Base-by-base conservation (phyloP, 1,140 invertebrate species). In the Temnothorax curvispinosus region DNA sequence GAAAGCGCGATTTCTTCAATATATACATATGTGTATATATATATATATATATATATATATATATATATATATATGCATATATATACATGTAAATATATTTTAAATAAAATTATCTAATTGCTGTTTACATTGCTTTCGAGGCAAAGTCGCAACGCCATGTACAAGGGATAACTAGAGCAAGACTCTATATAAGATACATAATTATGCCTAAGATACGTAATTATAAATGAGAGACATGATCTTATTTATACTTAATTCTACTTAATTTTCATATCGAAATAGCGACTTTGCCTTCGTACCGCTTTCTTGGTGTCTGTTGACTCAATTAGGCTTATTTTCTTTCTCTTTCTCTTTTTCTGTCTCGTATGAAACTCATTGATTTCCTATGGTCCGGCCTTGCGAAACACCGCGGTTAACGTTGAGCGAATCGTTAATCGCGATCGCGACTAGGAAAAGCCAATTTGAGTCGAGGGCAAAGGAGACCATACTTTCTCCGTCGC, bases 361-460 rank as follows among this genome's bases (percentile, higher is more conserved):
- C 50, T 27, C 52, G 18, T 62, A 50, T 50, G 15, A 52, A 62
- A 76, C 21, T 27, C 44, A 78, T 65, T 27, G 60, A 77, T 54
- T 85, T 65, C 15, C 58, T 27, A 44, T 13, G 13, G 8, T 41
- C 27, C 50, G 21, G n/a, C 15, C 15, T 35, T 13, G 32, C 21
- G 64, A 71, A 81, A 81, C 9, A 21, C n/a, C 11, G 44, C n/a
- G 38, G 52, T 86, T 86, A 86, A 80, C 41, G 18, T 21, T 50
- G n/a, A 27, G 50, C 27, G 44, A 81, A 82, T 81, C 65, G 62
- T 44, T 80, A 81, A 86, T 86, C 85, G 76, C 44, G 41, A 69
- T 86, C 56, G 47, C 35, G 56, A 86, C 60, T 38, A 27, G 62
- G 76, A 72, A 71, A 65, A 71, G 54, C 41, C 50, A 41, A 86